Evolutionary conservation across 2,797 vertebrate species (phyloP).

Genomic region (Chelon auratus): DNA sequence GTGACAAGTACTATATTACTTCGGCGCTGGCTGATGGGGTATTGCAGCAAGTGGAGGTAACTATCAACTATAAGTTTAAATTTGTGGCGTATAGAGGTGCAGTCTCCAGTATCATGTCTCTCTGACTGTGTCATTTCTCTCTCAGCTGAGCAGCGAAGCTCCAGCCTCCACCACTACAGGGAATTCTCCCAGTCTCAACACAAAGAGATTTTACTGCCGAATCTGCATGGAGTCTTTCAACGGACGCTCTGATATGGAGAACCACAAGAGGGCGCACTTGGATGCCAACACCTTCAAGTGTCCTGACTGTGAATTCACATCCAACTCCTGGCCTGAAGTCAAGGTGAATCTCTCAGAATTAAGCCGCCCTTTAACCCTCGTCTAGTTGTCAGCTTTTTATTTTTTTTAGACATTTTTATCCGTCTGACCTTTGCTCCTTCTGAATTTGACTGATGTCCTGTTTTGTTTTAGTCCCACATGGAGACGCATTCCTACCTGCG

Average conservation of each 20-base stretch:
- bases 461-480: conserved; percentile 89
- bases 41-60: conserved; percentile 91
- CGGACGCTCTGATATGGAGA: conserved; percentile 97
- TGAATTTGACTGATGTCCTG: neutral
- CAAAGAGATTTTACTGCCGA: conserved; percentile 96
- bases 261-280: conserved; percentile 96
- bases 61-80: neutral
- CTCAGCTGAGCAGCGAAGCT: conserved; percentile 86
- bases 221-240: conserved; percentile 95
- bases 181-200: conserved; percentile 72
- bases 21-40: conserved; percentile 83
- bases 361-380: neutral
- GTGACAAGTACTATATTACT: conserved; percentile 88
- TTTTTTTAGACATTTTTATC: neutral
- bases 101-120: neutral
- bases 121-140: conserved; percentile 24
- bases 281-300: conserved; percentile 96
- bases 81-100: neutral
- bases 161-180: conserved; percentile 81
- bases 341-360: conserved; percentile 81
- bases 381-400: neutral
- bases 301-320: conserved; percentile 93
- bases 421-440: neutral
- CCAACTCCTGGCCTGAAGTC: conserved; percentile 92
- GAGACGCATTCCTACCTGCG: conserved; percentile 91